Conservation (phyloP, 2,113 vertebrate species). For the Labeo catla region DNA sequence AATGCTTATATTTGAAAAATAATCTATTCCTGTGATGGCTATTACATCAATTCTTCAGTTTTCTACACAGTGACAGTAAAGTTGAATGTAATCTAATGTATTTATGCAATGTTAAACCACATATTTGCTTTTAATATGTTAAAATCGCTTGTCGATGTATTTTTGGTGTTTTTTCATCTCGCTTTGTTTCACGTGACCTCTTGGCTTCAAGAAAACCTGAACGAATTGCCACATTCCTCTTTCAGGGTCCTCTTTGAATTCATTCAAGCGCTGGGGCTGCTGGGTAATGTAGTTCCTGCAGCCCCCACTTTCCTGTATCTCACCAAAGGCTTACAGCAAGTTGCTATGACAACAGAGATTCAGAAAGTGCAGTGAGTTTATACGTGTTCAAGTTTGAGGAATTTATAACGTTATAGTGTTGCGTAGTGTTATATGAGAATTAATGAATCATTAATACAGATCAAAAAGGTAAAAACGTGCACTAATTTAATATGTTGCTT, state of each 20-base stretch:
- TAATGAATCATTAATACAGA: not conserved
- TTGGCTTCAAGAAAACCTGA: not conserved
- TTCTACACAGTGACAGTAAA: not conserved
- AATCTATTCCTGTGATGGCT: not conserved
- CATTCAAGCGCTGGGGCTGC: not conserved
- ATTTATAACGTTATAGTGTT: not conserved
- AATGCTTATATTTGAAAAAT: too few species aligned
- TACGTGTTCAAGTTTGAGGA: conserved; percentile 1
- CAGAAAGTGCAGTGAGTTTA: conserved; percentile 14
- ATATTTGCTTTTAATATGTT: not conserved
- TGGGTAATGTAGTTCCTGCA: conserved; percentile 14
- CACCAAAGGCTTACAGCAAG: not conserved
- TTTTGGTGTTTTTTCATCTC: not conserved
- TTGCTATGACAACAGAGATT: conserved; percentile 23
- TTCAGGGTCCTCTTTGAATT: not conserved
- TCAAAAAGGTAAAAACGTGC: not conserved
- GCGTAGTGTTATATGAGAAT: not conserved
- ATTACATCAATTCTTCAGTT: not conserved
- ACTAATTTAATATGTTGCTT: not conserved
- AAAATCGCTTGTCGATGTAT: not conserved
- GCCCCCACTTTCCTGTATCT: conserved; percentile 1
- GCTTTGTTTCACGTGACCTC: not conserved
- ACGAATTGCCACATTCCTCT: not conserved
- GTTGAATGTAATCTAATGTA: not conserved
- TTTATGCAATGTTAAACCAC: not conserved